Base-by-base conservation (phyloP, 2,113 vertebrate species). In the Petaurus breviceps region DNA sequence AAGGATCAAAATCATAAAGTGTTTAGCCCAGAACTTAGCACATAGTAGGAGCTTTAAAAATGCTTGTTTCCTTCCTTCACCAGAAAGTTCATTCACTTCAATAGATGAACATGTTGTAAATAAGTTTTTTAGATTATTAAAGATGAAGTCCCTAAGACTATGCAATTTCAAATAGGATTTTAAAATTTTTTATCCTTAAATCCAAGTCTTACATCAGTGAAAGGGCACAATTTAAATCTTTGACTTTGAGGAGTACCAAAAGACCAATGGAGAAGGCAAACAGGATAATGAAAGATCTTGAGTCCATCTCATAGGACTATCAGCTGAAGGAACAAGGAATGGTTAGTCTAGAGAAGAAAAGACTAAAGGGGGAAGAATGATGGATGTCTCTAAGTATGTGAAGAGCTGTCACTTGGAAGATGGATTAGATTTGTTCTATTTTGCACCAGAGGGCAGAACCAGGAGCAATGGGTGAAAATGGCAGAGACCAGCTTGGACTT, bases 111-210 rank as follows among this genome's bases (percentile, higher is more conserved):
- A 61, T 89, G 19, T 16, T 95, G 19, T 92, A 94, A 97, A 84
- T 96, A 96, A 94, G 23, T 77, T 93, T 51, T 43, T 53, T 10
- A 92, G 50, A 91, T 93, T 28, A 93, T 92, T 55, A 51, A 91
- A 23, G 10, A 94, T 89, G 43, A 90, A 92, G 3, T 16, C 0
- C 51, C 57, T 16, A 49, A 92, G 49, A 92, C 91, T 53, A 53
- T 89, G 14, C 19, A 95, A 51, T 12, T 96, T 97, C 91, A 94
- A 51, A 89, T 0, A 26, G 23, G 28, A 93, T 95, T 77, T 1
- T 12, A 94, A 97, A 50, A 95, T 22, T 92, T 54, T 95, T 97
- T 57, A 95, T 89, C 23, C 24, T 94, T 93, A 93, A 95, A 68
- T 91, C 61, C 49, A 92, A 91, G 16, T 84, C n/a, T 57, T 95